Base-by-base conservation (phyloP, 2,797 vertebrate species). In the Peromyscus eremicus region DNA sequence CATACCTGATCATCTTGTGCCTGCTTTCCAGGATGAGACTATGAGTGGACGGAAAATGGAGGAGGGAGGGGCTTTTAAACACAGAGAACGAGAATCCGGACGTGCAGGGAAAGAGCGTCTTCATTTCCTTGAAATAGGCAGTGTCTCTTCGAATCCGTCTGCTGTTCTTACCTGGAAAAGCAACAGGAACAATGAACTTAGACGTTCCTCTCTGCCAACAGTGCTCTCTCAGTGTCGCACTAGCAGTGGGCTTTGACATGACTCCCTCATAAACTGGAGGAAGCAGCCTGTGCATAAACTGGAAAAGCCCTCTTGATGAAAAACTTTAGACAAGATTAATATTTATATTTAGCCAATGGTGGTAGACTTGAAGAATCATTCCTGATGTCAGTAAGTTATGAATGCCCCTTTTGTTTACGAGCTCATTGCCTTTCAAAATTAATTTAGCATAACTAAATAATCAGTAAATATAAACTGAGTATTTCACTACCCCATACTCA, bases 311-410 rank as follows among this genome's bases (percentile, higher is more conserved):
- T 75, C 43, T 79, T 75, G 34, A 5, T 55, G 43, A 79, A 92
- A 90, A 71, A 0, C 2, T 43, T 92, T 79, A 64, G 55, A 86
- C n/a, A 49, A 34, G 13, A 62, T 2, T 13, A 27, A 52, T 55
- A 79, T 40, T 84, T n/a, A 25, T 73, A 70, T 16, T 92, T 55
- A 70, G 46, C 52, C 32, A 79, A 94, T 70, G 16, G 46, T 25
- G 90, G 68, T 37, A 60, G 13, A 55, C 77, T 68, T 70, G 43
- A 34, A 96, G 89, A 92, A 77, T 68, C 95, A 91, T 92, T 94
- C 52, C 55, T 88, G 12, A 7, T 34, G 49, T 64, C n/a, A 70
- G 21, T 52, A 86, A 37, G 29, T 85, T 12, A 46, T 34, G 70
- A 82, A 90, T 25, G 19, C 2, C 49, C 13, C 29, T 83, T 90